Evolutionary conservation across 2,888 invertebrate species (phyloP).

Genomic region (Priocnemis perturbator): DNA sequence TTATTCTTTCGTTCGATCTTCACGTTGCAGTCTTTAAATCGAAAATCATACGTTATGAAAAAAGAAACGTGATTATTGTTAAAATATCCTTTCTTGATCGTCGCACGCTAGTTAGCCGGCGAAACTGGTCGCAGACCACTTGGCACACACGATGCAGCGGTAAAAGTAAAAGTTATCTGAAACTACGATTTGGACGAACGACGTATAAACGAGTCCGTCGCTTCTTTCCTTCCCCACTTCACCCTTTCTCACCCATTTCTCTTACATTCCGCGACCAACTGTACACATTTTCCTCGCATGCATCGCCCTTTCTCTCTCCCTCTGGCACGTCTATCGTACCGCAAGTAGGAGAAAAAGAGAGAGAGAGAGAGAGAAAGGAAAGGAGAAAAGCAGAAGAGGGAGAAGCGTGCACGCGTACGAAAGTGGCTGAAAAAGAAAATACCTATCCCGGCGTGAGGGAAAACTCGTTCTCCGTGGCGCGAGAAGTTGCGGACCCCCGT

Average conservation of each 20-base stretch:
- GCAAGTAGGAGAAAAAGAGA: slow-evolving; percentile 9
- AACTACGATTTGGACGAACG: slow-evolving; percentile 41
- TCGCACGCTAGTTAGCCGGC: no score
- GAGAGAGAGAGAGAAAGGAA: neutral
- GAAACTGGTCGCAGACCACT: no score
- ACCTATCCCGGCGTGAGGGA: slow-evolving; percentile 16
- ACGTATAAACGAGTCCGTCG: slow-evolving; percentile 44
- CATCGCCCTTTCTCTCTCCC: neutral
- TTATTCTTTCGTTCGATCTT: no score
- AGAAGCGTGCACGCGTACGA: neutral
- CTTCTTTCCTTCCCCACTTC: neutral
- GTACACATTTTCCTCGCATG: neutral
- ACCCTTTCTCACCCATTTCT: no score
- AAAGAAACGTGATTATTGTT: no score
- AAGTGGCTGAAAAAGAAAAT: slow-evolving; percentile 23
- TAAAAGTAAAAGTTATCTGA: slow-evolving; percentile 52
- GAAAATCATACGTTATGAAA: no score
- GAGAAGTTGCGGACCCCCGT: slow-evolving; percentile 23
- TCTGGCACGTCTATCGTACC: neutral
- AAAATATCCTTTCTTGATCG: no score
- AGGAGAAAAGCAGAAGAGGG: neutral
- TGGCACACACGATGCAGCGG: slow-evolving; percentile 21
- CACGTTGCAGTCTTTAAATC: no score
- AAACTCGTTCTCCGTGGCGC: slow-evolving; percentile 40
- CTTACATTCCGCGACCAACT: no score